Base-by-base conservation (phyloP, 2,888 invertebrate genomes). In the Cosmopolites sordidus region DNA sequence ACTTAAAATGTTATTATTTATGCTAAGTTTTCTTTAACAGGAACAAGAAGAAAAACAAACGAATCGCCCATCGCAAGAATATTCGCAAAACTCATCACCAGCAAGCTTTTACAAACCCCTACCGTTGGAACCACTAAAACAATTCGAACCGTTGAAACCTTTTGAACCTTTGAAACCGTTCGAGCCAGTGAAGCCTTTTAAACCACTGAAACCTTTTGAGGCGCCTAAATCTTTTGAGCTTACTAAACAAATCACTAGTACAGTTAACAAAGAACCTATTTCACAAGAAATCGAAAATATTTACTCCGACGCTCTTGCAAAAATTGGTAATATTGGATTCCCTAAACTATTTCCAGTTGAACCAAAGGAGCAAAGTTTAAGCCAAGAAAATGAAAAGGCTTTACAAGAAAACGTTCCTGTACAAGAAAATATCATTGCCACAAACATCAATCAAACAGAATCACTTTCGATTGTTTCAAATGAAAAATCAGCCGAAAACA, bases 201-300 rank as follows among this genome's bases (percentile, higher is more conserved):
- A 69, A 54, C 71, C 71, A 1, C 57, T 70, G 37, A 56, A 67
- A 53, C 68, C 70, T 6, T 70, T 73, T 41, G 72, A 72, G 44
- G 62, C 68, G 4, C 69, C 68, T 4, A 71, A 68, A 60, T 69
- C 72, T 2, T 69, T 72, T 51, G 70, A 71, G 52, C 51, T 71
- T n/a, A 65, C 68, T 2, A 69, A 69, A 53, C 63, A 70, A 58
- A 57, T 70, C 9, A 4, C 12, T n/a, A 45, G 40, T 30, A 47
- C 27, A 30, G 45, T 49, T 41, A 45, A 17, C 48, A 59, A 37
- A 57, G 61, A 30, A 46, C 59, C 46, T 59, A 58, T 49, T 60
- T 62, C 48, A 47, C 59, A 47, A 5, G 53, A 53, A 51, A 57
- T 57, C 27, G 57, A 57, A 27, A 44, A 46, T 27, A 53, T 57